phyloP scores from a whole-genome alignment of 1,140 invertebrate genomes.

The Doryteuthis pealeii region DNA sequence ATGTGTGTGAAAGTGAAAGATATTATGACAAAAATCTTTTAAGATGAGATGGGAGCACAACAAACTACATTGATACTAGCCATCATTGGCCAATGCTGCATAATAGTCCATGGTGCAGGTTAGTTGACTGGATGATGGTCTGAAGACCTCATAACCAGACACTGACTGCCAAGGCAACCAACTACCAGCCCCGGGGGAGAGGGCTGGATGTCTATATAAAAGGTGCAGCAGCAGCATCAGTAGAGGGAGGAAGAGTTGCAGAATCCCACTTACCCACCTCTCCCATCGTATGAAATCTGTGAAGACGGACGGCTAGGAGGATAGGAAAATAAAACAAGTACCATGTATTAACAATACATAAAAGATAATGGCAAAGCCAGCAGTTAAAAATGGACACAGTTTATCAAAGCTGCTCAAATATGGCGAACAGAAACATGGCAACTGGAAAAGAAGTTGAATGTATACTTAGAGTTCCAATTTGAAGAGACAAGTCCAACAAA shows the following conservation, averaged over 20 bases:
- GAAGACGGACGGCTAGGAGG: background rate
- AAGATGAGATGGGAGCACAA: too few relatives aligned
- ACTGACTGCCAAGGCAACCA: background rate
- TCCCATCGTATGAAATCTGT: background rate
- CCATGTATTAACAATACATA: background rate
- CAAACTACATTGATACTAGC: background rate
- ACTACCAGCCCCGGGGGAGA: background rate
- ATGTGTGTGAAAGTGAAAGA: too few relatives aligned
- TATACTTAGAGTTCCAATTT: too few relatives aligned
- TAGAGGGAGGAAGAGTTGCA: background rate
- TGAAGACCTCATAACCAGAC: background rate
- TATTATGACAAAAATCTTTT: too few relatives aligned
- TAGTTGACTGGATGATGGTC: background rate
- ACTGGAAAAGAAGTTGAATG: too few relatives aligned
- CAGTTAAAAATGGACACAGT: too few relatives aligned
- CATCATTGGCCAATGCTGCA: background rate
- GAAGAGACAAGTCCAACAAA: too few relatives aligned
- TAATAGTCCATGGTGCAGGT: background rate
- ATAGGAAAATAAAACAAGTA: background rate
- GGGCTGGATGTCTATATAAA: background rate
- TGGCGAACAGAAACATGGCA: too few relatives aligned
- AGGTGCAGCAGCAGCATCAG: background rate
- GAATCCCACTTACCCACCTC: slow-evolving; percentile 2
- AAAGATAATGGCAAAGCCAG: too few relatives aligned
- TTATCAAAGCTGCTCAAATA: too few relatives aligned